These are phyloP conservation scores for Abscondita cerata DNA, from an alignment of 2,888 invertebrate species.

Conservation along the genomic window DNA sequence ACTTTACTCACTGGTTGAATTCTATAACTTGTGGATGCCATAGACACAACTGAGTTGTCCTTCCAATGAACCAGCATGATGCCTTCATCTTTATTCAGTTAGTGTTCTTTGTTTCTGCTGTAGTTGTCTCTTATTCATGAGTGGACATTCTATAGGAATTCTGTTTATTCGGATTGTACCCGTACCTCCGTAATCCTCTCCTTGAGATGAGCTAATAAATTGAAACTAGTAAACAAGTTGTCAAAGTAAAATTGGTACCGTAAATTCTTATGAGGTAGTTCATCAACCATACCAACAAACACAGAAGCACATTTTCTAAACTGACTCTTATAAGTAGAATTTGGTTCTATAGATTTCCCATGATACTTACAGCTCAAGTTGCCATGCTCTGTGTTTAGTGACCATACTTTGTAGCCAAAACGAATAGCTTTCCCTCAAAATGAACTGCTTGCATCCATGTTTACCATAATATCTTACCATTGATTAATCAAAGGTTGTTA, in stretches of 20 bases:
- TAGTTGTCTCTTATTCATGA: background rate
- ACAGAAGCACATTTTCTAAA: slow-evolving; percentile 1
- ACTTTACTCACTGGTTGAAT: slow-evolving; percentile 31
- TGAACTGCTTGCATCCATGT: no score
- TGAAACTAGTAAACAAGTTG: no score
- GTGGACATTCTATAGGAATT: background rate
- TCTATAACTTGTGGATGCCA: slow-evolving; percentile 38
- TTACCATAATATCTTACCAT: slow-evolving; percentile 32
- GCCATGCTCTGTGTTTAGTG: background rate
- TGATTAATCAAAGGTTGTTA: background rate
- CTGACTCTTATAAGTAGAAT: background rate
- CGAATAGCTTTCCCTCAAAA: slow-evolving; percentile 23
- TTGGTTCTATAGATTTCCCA: background rate
- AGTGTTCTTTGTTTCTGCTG: background rate
- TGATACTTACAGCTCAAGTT: no score
- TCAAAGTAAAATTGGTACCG: no score
- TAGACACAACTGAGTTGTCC: slow-evolving; percentile 46
- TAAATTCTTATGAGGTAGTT: no score
- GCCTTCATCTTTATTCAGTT: slow-evolving; percentile 31
- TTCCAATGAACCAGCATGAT: slow-evolving; percentile 41
- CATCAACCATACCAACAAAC: background rate
- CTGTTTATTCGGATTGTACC: background rate
- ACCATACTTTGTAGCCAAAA: background rate
- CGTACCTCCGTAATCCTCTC: background rate
- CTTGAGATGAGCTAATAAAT: slow-evolving; percentile 1